These are phyloP conservation scores for Odontamblyopus lacepedii DNA, from an alignment of 2,797 vertebrate species.

Conservation along the genomic window DNA sequence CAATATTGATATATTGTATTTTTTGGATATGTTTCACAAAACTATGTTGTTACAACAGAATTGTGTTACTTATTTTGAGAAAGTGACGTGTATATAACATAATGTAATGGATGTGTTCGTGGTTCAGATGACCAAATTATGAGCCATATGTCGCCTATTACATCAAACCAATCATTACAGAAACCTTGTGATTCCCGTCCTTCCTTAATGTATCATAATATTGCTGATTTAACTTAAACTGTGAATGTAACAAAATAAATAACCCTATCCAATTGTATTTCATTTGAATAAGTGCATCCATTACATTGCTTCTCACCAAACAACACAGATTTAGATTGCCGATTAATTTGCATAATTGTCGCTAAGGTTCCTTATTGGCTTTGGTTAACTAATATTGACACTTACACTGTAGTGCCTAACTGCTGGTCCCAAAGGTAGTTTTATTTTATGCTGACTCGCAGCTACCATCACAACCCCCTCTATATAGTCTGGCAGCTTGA, in stretches of 20 bases:
- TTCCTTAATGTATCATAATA: background rate
- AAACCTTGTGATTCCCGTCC: background rate
- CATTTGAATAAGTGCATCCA: background rate
- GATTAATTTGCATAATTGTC: background rate
- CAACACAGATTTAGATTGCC: background rate
- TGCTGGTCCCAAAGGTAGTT: conserved; percentile 8
- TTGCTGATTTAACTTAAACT: background rate
- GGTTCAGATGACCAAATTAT: too few relatives aligned
- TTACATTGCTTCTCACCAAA: background rate
- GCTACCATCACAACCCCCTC: background rate
- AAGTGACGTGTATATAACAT: background rate
- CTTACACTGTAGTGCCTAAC: conserved; percentile 9
- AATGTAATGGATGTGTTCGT: background rate
- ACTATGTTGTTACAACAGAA: background rate
- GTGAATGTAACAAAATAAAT: conserved; percentile 3
- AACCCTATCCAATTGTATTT: background rate
- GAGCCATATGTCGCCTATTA: background rate
- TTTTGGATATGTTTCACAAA: background rate
- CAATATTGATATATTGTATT: too few relatives aligned
- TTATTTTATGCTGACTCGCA: conserved; percentile 9
- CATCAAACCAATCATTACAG: background rate
- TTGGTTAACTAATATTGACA: background rate
- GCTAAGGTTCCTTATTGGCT: background rate
- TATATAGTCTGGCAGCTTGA: conserved; percentile 5
- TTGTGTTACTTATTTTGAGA: background rate